Base-by-base conservation (phyloP, 2,113 vertebrate genomes). In the Podarcis raffonei region DNA sequence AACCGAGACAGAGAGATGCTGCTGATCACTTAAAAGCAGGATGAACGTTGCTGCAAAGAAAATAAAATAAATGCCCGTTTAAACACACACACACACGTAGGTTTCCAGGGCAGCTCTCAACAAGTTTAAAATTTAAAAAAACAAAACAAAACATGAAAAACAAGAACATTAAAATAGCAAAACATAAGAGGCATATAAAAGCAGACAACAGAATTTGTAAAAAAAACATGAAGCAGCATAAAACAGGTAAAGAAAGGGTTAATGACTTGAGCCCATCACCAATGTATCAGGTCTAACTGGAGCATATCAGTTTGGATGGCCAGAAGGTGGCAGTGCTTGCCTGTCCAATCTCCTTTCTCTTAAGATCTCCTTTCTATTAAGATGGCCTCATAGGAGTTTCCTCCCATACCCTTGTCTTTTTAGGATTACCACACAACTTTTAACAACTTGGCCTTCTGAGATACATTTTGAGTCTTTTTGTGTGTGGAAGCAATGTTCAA, bases 1-100 rank as follows among this genome's bases (percentile, higher is more conserved):
- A 99, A 94, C 94, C 96, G 98, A 91, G 99, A 99, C 81, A 96
- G 93, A 69, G 99, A 99, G 94, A 98, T 99, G 98, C 98, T 97
- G 3, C 98, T 99, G 92, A 98, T 99, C 81, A 98, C 97, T 1
- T 98, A 97, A 89, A 23, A 2, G 37, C 57, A 53, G 62, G 81
- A 86, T 25, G 90, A 62, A 53, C 13, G 72, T 18, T n/a, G 68
- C 83, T 57, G 76, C 25, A 27, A 71, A 78, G 90, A 4, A n/a
- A 32, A n/a, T 0, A 53, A 79, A 69, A 57, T 81, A 71, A 25
- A 32, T 25, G n/a, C 37, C 15, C 16, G 30, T 59, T 20, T n/a
- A 68, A 39, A 81, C 66, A 25, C 37, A 62, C 16, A 32, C 48
- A 53, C 48, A 48, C 9, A 48, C 9, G 48, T 48, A 53, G 48